Evolutionary conservation across 2,888 invertebrate species (phyloP), one percentile per base, ranked within the genome.

Genomic region (Tetropium fuscum): DNA sequence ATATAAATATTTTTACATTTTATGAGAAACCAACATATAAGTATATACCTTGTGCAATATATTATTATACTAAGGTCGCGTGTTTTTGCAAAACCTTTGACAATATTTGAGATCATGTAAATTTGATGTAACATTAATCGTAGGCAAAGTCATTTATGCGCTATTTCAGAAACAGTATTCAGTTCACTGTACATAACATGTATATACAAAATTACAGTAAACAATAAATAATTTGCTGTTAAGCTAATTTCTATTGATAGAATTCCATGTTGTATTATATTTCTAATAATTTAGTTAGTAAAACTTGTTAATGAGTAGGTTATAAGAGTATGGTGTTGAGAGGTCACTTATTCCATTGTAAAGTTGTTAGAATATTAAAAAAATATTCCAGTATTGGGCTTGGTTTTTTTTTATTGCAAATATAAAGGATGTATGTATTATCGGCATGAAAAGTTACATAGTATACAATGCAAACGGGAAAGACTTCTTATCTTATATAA

Each of bases 181-280:
- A 68, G 66, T 69, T 70, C 63, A 68, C 71, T 75, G 75, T 75
- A 74, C 65, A 75, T 74, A 75, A 64, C 64, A 64, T 75, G 73
- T 76, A 75, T 66, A 72, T 74, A 71, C 55, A 61, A 64, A 54
- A 60, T 53, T 51, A 38, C 58, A n/a, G 51, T 59, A 40, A 63
- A 62, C 58, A 67, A 61, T 65, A 66, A 62, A 64, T 62, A 49
- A 64, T 61, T 66, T 64, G 58, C 65, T 63, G 57, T 66, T 63
- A 59, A 60, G 60, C 58, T 68, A 58, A 66, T 66, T 68, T 70
- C 71, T 68, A 69, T 71, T 69, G 66, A 60, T 56, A 15, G 25
- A 64, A 70, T 71, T 70, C 70, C 70, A 67, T 61, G 53, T n/a
- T 70, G 66, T 69, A 70, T 61, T 66, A 66, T 71, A 69, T 64